Evolutionary conservation across 2,113 vertebrate species (phyloP).

Genomic region (Centropus unirufus): DNA sequence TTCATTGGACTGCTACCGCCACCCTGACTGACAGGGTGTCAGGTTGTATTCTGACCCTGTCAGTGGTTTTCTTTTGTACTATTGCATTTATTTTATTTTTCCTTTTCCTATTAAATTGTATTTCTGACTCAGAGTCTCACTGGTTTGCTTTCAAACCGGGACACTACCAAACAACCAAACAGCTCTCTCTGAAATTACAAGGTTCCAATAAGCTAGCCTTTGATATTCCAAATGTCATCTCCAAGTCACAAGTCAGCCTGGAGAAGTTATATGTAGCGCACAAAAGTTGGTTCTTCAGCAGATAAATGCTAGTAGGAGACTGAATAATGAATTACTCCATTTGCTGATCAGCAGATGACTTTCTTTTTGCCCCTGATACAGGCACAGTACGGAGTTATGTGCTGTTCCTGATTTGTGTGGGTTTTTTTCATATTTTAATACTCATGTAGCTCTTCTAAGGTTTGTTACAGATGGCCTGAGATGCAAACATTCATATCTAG

Average conservation of each 20-base stretch:
- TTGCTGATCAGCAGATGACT: background rate
- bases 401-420: accelerated
- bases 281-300: background rate
- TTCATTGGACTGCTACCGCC: too few species aligned
- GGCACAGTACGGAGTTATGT: background rate
- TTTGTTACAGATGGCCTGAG: background rate
- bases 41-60: too few species aligned
- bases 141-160: too few species aligned
- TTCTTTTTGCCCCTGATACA: background rate
- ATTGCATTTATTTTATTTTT: too few species aligned
- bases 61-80: too few species aligned
- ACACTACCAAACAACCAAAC: too few species aligned
- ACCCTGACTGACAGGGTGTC: too few species aligned
- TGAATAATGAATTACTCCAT: background rate
- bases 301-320: background rate
- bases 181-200: too few species aligned
- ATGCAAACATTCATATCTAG: background rate
- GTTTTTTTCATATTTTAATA: background rate
- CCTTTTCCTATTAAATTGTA: too few species aligned
- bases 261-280: background rate
- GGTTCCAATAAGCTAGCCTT: too few species aligned
- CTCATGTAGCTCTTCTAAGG: background rate
- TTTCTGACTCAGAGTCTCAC: too few species aligned
- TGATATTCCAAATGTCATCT: background rate
- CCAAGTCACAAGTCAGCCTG: background rate